Evolutionary conservation across 2,113 vertebrate species (phyloP), one percentile per base, ranked within the genome.

Genomic region (Crotalus tigris): DNA sequence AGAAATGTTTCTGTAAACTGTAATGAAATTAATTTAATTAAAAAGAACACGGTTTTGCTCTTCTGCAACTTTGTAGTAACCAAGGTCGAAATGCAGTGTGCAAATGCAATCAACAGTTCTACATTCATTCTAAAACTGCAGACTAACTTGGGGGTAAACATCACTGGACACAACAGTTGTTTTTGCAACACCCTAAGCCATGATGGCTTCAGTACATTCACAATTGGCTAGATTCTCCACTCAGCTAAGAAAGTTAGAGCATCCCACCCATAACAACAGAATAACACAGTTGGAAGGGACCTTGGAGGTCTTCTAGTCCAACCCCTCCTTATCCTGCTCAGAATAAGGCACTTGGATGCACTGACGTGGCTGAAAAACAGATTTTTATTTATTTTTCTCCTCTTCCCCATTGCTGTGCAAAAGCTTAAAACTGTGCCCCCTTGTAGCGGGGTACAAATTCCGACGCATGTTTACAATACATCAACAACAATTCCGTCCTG

Each of bases 401-500:
- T 6, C 5, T 11, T 26, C 93, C 94, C 90, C 46, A 33, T 33
- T 17, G 44, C 6, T 0, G 0, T 58, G 88, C 75, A 85, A 95
- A 94, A 21, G 85, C 91, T 93, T 92, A 39, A 33, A 51, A 59
- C 54, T 2, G 6, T 23, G 17, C 57, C 54, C 85, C 7, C 39
- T 95, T 94, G 92, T 93, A 93, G 89, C 94, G 53, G 94, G 94
- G 95, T 95, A 96, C 88, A 96, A 51, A 95, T 0, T 44, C 4
- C 1, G 44, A 81, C 95, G 96, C 95, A 91, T 94, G 33, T 92
- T 1, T 94, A 90, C 49, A 51, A 51, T 51, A 51, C 88, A 3
- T 53, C 94, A 93, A 91, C 1, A 8, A 3, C 19, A 54, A n/a
- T 5, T 33, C 85, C 88, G 93, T 97, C 97, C 97, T 97, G 24